Evolutionary conservation across 2,888 invertebrate species (phyloP).

Genomic region (Melanargia galathea): DNA sequence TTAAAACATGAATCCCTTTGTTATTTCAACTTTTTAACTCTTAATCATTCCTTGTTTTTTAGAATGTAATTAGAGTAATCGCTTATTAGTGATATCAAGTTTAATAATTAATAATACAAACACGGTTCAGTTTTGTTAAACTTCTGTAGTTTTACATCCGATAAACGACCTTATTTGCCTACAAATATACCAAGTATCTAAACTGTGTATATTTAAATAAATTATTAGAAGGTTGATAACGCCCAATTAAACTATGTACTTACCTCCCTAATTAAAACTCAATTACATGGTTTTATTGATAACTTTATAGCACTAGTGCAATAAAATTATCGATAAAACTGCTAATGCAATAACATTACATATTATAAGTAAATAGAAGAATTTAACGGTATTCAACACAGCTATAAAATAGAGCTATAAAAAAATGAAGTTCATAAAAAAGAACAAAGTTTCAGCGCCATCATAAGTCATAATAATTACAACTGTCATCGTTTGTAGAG

Average conservation of each 20-base stretch:
- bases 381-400: background rate
- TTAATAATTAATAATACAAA: background rate
- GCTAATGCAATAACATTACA: background rate
- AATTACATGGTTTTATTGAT: background rate
- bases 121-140: background rate
- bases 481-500: constrained; percentile 64
- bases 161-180: background rate
- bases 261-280: constrained; percentile 11
- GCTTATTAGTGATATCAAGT: constrained; percentile 8
- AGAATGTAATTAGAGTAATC: background rate
- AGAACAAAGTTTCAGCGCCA: constrained; percentile 38
- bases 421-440: background rate
- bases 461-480: constrained; percentile 54
- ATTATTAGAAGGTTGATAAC: background rate
- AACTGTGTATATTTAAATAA: too few relatives aligned
- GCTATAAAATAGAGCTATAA: too few relatives aligned
- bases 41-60: background rate
- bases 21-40: background rate
- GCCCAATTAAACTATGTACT: background rate
- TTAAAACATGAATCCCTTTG: constrained; percentile 43
- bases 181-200: too few relatives aligned
- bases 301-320: background rate
- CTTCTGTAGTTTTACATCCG: background rate
- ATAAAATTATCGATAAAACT: constrained; percentile 1
- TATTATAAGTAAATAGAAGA: background rate